Conservation (phyloP, 2,797 vertebrate species). For the Picus viridis region DNA sequence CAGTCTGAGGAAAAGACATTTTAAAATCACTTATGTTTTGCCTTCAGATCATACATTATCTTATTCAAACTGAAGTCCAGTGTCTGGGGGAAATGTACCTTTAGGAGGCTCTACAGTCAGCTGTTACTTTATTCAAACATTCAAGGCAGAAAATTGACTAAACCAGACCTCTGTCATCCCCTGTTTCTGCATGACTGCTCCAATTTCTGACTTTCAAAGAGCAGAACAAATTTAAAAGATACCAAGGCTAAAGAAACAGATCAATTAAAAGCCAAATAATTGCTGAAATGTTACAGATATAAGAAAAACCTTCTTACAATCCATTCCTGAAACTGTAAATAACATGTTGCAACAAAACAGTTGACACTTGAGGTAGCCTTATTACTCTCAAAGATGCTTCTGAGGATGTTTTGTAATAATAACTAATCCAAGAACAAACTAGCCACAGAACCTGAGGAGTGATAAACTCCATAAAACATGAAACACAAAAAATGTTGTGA, state of each 20-base stretch:
- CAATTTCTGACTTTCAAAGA: background rate
- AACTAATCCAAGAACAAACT: background rate
- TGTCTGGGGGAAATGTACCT: background rate
- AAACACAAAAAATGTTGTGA: background rate
- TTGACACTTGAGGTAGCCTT: background rate
- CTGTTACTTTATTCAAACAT: background rate
- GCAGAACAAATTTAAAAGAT: background rate
- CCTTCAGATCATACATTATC: background rate
- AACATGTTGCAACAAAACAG: background rate
- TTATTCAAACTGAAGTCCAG: background rate
- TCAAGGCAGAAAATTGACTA: background rate
- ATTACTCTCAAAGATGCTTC: background rate
- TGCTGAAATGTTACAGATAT: background rate
- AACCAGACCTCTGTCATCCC: background rate
- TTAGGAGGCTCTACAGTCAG: background rate
- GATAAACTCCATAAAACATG: background rate
- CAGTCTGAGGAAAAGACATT: background rate
- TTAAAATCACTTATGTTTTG: background rate
- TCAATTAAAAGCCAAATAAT: background rate
- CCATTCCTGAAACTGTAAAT: background rate
- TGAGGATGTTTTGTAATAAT: background rate
- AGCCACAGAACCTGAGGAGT: background rate
- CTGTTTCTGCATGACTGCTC: background rate
- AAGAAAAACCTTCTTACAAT: background rate
- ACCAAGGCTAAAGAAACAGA: background rate